Evolutionary conservation across 1,140 invertebrate species (phyloP).

Genomic region (Euwallacea fornicatus): DNA sequence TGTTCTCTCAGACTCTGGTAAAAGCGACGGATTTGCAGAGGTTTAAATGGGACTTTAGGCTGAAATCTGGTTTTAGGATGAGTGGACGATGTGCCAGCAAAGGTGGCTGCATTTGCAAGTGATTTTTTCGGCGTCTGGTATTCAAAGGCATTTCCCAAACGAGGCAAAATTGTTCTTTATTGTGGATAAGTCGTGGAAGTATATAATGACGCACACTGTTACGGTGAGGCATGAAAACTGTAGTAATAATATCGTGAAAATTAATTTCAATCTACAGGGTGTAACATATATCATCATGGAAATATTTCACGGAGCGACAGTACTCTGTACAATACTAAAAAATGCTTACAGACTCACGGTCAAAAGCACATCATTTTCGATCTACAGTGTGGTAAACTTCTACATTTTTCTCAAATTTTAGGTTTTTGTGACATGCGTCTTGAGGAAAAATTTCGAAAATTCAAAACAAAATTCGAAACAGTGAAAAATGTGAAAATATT

Average conservation of each 20-base stretch:
- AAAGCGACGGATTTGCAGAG: neutral
- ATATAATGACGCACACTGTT: constrained; percentile 73
- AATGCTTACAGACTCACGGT: too few relatives aligned
- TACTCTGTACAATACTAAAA: too few relatives aligned
- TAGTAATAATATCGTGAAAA: too few relatives aligned
- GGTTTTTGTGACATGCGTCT: too few relatives aligned
- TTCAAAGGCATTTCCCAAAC: constrained; percentile 80
- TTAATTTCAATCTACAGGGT: too few relatives aligned
- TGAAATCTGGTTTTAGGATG: constrained; percentile 62
- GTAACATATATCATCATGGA: neutral
- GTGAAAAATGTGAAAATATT: too few relatives aligned
- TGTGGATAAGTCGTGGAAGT: constrained; percentile 86
- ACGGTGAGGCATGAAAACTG: constrained; percentile 57
- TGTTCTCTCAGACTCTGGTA: constrained; percentile 77
- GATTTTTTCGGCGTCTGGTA: constrained; percentile 87
- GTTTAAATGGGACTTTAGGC: constrained; percentile 21
- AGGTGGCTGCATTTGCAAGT: constrained; percentile 87
- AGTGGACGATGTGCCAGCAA: constrained; percentile 81
- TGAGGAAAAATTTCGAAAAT: too few relatives aligned
- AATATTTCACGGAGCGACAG: too few relatives aligned
- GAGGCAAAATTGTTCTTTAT: constrained; percentile 81
- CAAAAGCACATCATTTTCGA: too few relatives aligned
- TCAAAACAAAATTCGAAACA: too few relatives aligned
- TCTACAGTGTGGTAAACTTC: neutral
- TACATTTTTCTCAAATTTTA: too few relatives aligned